These are phyloP conservation scores for silkworm (Bombyx mori) DNA, from an alignment of 1,140 invertebrate species.

Conservation along the genomic window ASM3026992v2 NC_085117.1:615001-615500, in stretches of 20 bases:
- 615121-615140: constrained; percentile 48
- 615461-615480: no score
- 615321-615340: not conserved
- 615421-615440: no score
- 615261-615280: constrained; percentile 56
- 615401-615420: no score
- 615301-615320: not conserved
- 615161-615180: constrained; percentile 49
- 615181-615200: constrained; percentile 49
- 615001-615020: no score
- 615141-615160: constrained; percentile 59
- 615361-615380: constrained; percentile 5
- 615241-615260: constrained; percentile 55
- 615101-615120: no score
- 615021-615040: no score
- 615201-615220: constrained; percentile 11
- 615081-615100: no score
- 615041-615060: no score
- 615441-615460: no score
- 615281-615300: constrained; percentile 53
- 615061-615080: no score
- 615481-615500: no score
- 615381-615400: no score
- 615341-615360: constrained; percentile 14
- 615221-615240: constrained; percentile 1